Percentiles rank a stretch among this genome's conserved stretches.
Conservation (phyloP, 2,113 vertebrate species). For the Poeciliopsis prolifica region DNA sequence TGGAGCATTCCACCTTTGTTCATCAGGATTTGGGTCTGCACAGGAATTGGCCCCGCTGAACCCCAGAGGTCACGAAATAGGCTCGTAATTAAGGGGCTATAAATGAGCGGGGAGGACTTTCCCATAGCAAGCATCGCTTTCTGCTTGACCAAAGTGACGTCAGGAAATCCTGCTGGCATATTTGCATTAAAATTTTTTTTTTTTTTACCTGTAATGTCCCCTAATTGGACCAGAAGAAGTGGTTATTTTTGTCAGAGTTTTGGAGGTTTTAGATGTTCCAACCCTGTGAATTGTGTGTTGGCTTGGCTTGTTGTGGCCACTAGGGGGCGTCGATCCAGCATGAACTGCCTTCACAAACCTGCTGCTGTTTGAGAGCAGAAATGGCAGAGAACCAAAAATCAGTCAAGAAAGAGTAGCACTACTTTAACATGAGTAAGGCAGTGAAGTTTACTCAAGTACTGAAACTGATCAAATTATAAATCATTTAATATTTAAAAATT, state of each 20-base stretch:
- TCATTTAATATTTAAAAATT: no score
- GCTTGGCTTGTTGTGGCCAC: constrained; percentile 62
- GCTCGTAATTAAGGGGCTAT: constrained; percentile 80
- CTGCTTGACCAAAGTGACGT: constrained; percentile 7
- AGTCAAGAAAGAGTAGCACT: no score
- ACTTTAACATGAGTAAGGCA: no score
- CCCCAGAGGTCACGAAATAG: constrained; percentile 80
- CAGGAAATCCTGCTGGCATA: background rate
- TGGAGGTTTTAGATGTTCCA: background rate
- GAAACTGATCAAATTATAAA: no score
- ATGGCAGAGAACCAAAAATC: no score
- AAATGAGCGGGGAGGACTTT: constrained; percentile 77
- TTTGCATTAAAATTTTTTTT: background rate
- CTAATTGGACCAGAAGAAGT: background rate
- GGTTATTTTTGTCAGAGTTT: no score
- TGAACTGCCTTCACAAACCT: constrained; percentile 39
- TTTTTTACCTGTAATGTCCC: background rate
- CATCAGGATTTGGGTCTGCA: constrained; percentile 72
- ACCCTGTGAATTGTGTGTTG: background rate
- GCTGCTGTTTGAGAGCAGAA: constrained; percentile 46
- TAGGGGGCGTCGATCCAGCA: constrained; percentile 78
- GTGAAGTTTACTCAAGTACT: no score
- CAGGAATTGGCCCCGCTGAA: constrained; percentile 80
- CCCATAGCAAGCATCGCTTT: constrained; percentile 67
- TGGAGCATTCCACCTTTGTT: constrained; percentile 80